A percentile compares a stretch with the other conserved stretches of the same genome.
Evolutionary conservation across 1,140 invertebrate species (phyloP).

Genomic region (Euschistus heros): DNA sequence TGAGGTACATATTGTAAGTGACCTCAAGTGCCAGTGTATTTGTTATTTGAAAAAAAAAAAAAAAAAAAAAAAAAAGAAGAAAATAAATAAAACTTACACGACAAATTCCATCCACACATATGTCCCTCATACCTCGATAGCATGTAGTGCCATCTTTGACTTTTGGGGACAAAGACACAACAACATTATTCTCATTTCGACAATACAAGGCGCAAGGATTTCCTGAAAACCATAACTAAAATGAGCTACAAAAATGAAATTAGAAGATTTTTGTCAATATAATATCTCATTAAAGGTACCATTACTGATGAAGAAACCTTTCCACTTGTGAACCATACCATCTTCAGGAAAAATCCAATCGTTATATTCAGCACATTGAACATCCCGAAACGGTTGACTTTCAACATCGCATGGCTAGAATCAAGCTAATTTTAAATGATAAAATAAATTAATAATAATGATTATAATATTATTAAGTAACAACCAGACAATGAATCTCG

Average conservation of each 20-base stretch:
- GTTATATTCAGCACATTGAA: slow-evolving; percentile 35
- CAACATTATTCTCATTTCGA: slow-evolving; percentile 37
- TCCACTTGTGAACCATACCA: slow-evolving; percentile 34
- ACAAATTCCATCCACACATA: slow-evolving; percentile 42
- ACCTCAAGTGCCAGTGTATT: no score
- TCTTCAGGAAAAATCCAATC: slow-evolving; percentile 36
- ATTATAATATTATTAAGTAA: no score
- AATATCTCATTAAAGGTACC: slow-evolving; percentile 25
- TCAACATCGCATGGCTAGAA: slow-evolving; percentile 33
- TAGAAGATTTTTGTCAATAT: background rate
- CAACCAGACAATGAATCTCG: no score
- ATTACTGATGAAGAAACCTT: slow-evolving; percentile 33
- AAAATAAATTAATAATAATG: no score
- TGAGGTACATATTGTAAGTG: no score
- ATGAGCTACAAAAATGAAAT: no score
- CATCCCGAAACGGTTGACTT: slow-evolving; percentile 34
- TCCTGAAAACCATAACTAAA: slow-evolving; percentile 30
- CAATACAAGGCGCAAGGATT: slow-evolving; percentile 42
- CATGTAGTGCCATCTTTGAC: slow-evolving; percentile 41
- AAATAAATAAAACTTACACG: slow-evolving; percentile 30
- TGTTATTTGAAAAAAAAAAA: slow-evolving; percentile 1
- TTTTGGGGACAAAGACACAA: slow-evolving; percentile 33
- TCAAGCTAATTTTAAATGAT: background rate
- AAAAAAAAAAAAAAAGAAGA: background rate
- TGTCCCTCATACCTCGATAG: slow-evolving; percentile 38